phyloP scores from a whole-genome alignment of 2,888 invertebrate species.

The Leptinotarsa rubiginosa region DNA sequence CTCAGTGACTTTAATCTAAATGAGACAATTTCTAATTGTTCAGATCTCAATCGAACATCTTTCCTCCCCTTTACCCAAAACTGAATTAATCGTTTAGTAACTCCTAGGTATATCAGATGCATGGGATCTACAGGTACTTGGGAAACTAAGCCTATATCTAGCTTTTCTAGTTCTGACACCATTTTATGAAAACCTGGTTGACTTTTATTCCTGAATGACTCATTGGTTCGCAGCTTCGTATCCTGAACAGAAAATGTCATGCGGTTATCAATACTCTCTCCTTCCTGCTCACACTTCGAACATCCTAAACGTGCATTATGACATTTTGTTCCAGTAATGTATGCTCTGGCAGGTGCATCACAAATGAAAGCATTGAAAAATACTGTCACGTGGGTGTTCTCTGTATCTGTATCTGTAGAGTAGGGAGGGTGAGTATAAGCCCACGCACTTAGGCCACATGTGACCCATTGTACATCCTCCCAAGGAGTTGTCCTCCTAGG shows the following conservation, averaged over 20 bases:
- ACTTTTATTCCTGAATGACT: slow-evolving; percentile 41
- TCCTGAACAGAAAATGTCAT: slow-evolving; percentile 44
- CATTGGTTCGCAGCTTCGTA: slow-evolving; percentile 47
- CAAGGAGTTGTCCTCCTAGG: too few species aligned
- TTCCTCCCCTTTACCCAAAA: slow-evolving; percentile 42
- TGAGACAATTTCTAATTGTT: slow-evolving; percentile 19
- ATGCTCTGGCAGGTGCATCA: slow-evolving; percentile 53
- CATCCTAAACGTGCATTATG: slow-evolving; percentile 51
- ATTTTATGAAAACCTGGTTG: slow-evolving; percentile 49
- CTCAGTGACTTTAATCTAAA: not conserved
- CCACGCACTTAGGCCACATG: too few species aligned
- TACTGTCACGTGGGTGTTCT: too few species aligned
- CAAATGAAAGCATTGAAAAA: slow-evolving; percentile 47
- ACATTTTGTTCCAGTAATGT: slow-evolving; percentile 47
- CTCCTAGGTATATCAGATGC: slow-evolving; percentile 51
- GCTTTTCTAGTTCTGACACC: slow-evolving; percentile 43
- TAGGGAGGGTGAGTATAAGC: too few species aligned
- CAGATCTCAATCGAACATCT: slow-evolving; percentile 1
- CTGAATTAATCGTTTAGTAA: slow-evolving; percentile 46
- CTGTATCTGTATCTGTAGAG: too few species aligned
- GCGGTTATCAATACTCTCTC: slow-evolving; percentile 45
- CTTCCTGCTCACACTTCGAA: slow-evolving; percentile 49
- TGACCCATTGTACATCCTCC: too few species aligned
- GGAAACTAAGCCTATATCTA: slow-evolving; percentile 47
- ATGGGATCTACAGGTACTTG: slow-evolving; percentile 50